phyloP scores from a whole-genome alignment of 2,888 invertebrate genomes.

The Eilema depressum region DNA sequence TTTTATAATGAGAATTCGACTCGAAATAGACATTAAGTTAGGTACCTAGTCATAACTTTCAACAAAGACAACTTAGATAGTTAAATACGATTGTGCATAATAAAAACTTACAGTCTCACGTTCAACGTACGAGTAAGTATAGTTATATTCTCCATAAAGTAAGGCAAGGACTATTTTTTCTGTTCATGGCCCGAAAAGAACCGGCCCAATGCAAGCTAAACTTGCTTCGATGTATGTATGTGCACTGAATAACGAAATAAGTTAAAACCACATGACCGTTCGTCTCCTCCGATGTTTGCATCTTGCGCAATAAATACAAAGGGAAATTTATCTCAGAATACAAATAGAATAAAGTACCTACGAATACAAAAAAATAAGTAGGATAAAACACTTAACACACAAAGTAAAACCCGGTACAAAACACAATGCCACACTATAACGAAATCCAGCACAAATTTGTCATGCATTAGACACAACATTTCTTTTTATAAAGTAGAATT shows the following conservation, averaged over 20 bases:
- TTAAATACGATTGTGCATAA: background rate
- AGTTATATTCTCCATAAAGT: conserved; percentile 31
- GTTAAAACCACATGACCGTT: conserved; percentile 36
- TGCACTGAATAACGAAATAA: conserved; percentile 59
- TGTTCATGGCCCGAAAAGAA: conserved; percentile 76
- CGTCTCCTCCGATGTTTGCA: conserved; percentile 15
- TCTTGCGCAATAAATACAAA: conserved; percentile 47
- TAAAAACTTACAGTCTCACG: background rate
- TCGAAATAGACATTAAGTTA: too few relatives aligned
- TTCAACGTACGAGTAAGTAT: background rate
- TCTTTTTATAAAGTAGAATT: background rate
- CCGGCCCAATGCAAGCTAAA: conserved; percentile 64
- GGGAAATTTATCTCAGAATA: background rate
- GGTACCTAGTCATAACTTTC: background rate
- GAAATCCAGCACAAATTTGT: background rate
- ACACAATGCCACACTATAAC: background rate
- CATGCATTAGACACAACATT: background rate
- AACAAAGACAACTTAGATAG: background rate
- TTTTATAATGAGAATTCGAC: background rate
- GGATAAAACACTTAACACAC: background rate
- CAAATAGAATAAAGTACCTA: too few relatives aligned
- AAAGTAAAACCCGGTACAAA: background rate
- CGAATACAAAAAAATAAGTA: background rate
- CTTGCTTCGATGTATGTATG: conserved; percentile 64
- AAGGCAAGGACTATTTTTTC: conserved; percentile 68